phyloP scores from a whole-genome alignment of 2,888 invertebrate genomes.

The Drosophila longiperda region DNA sequence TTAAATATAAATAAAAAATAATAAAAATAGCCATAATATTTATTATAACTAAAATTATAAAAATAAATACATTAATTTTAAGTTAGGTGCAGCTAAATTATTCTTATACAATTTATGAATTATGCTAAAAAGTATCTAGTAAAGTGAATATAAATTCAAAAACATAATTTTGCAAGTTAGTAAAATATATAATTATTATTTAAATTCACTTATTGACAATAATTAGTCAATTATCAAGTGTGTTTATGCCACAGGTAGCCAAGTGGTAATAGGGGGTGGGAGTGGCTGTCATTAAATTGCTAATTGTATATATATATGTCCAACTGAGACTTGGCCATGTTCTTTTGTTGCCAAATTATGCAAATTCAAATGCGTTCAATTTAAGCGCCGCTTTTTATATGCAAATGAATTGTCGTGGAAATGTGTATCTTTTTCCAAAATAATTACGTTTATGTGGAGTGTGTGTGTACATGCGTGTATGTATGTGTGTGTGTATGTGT shows the following conservation, averaged over 20 bases:
- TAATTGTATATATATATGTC: conserved; percentile 32
- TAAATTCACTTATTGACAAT: conserved; percentile 25
- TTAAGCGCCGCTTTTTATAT: conserved; percentile 51
- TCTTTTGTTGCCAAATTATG: conserved; percentile 41
- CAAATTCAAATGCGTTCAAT: conserved; percentile 44
- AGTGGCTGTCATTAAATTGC: neutral
- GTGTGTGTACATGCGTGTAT: neutral
- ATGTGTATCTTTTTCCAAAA: conserved; percentile 47
- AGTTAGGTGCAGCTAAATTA: neutral
- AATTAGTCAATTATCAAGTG: conserved; percentile 34
- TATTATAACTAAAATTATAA: neutral
- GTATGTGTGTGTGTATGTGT: conserved; percentile 22
- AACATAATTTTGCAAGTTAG: conserved; percentile 11
- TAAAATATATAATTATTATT: conserved; percentile 17
- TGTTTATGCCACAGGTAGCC: conserved; percentile 24
- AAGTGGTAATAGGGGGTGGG: neutral
- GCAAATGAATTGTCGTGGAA: conserved; percentile 58
- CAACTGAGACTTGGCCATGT: conserved; percentile 21
- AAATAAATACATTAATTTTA: too few relatives aligned
- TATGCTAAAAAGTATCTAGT: neutral
- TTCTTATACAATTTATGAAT: neutral
- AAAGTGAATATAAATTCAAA: neutral
- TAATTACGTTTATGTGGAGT: conserved; percentile 37
- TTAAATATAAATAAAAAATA: too few relatives aligned
- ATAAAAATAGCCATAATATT: neutral